phyloP scores from a whole-genome alignment of 53 echinoderm and acorn worm species.

The Patiria pectinifera region DNA sequence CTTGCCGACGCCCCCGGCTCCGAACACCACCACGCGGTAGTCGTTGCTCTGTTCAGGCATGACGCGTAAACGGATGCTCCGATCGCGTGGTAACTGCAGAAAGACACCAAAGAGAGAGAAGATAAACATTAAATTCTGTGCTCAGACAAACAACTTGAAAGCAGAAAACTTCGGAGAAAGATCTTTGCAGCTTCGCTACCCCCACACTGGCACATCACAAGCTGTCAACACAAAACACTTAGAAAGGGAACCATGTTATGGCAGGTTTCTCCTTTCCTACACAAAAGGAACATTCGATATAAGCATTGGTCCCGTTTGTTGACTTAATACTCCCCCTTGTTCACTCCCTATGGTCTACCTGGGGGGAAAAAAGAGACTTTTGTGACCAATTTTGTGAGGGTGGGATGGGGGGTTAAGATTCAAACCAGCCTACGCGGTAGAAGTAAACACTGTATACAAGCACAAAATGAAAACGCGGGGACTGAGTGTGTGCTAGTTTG shows the following conservation, averaged over 20 bases:
- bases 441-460: not conserved
- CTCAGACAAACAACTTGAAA: not conserved
- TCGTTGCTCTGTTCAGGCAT: slow-evolving; percentile 99
- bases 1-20: slow-evolving; percentile 98
- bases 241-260: not conserved
- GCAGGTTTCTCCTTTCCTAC: not conserved
- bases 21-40: slow-evolving; percentile 97
- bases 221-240: too few species aligned
- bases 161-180: not conserved
- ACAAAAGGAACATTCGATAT: not conserved
- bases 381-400: not conserved
- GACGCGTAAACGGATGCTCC: slow-evolving; percentile 98
- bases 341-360: not conserved
- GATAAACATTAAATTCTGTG: not conserved
- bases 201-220: too few species aligned
- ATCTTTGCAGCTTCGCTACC: not conserved
- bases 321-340: not conserved
- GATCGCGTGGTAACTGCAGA: slow-evolving; percentile 93
- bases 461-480: too few species aligned
- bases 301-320: slow-evolving; percentile 1
- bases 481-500: not conserved
- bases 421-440: slow-evolving; percentile 13
- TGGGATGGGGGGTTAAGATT: slow-evolving; percentile 18
- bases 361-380: not conserved
- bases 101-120: slow-evolving; percentile 1